Percentiles rank a stretch among this genome's conserved stretches.
phyloP scores from a whole-genome alignment of 2,888 invertebrate genomes.

The Cynaeus angustus region DNA sequence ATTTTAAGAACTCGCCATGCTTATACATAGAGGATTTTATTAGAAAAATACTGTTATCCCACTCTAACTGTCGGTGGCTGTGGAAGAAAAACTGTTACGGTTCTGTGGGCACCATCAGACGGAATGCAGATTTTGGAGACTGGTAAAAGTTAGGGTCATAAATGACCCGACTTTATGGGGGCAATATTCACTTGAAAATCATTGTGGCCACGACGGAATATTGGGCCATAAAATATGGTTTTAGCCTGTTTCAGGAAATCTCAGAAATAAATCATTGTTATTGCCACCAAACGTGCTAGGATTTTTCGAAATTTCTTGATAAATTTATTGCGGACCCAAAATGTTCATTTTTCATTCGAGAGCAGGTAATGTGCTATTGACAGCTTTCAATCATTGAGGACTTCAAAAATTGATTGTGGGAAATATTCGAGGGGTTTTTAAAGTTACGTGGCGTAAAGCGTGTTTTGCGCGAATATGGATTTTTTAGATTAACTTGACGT shows the following conservation, averaged over 20 bases:
- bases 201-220: slow-evolving; percentile 48
- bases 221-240: slow-evolving; percentile 49
- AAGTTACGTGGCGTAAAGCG: no score
- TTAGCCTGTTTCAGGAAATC: slow-evolving; percentile 30
- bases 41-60: slow-evolving; percentile 53
- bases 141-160: slow-evolving; percentile 25
- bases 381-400: not conserved
- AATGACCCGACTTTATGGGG: slow-evolving; percentile 41
- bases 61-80: slow-evolving; percentile 45
- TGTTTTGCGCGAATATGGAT: no score
- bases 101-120: slow-evolving; percentile 13
- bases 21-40: slow-evolving; percentile 47
- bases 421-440: no score
- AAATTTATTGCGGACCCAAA: slow-evolving; percentile 24
- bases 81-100: slow-evolving; percentile 44
- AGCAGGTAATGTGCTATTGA: not conserved
- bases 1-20: slow-evolving; percentile 48
- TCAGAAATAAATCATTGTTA: slow-evolving; percentile 42
- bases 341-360: slow-evolving; percentile 3
- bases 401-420: not conserved
- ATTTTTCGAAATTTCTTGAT: slow-evolving; percentile 34
- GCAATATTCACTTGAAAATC: slow-evolving; percentile 28
- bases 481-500: no score
- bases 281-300: slow-evolving; percentile 15
- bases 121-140: slow-evolving; percentile 24